Conservation (phyloP, 1,140 invertebrate species). For the Drosophila arawakana region DNA sequence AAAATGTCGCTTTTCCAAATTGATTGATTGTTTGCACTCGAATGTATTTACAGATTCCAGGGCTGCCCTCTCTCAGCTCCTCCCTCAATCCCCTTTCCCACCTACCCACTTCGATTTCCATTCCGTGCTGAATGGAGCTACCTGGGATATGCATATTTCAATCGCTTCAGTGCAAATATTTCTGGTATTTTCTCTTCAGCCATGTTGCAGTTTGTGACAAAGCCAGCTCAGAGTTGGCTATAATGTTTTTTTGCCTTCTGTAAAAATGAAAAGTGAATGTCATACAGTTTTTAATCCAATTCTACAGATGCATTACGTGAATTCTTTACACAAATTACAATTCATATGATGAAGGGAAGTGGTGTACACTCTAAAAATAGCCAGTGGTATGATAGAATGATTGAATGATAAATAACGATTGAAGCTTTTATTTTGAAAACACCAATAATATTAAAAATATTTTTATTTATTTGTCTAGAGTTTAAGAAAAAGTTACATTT, state of each 20-base stretch:
- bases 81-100: background rate
- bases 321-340: background rate
- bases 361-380: too few relatives aligned
- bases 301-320: background rate
- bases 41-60: slow-evolving; percentile 16
- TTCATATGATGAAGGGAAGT: background rate
- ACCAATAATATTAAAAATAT: too few relatives aligned
- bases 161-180: slow-evolving; percentile 32
- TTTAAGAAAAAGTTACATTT: too few relatives aligned
- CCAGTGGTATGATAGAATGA: too few relatives aligned
- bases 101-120: background rate
- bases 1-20: slow-evolving; percentile 59
- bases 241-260: slow-evolving; percentile 1
- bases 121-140: slow-evolving; percentile 16
- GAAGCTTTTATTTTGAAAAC: too few relatives aligned
- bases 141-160: slow-evolving; percentile 62
- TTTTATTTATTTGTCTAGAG: too few relatives aligned
- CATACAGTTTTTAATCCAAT: slow-evolving; percentile 9
- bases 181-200: slow-evolving; percentile 1
- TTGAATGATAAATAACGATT: too few relatives aligned
- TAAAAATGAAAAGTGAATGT: slow-evolving; percentile 11
- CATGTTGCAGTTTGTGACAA: background rate
- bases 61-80: slow-evolving; percentile 1
- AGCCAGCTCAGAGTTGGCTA: background rate
- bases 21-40: slow-evolving; percentile 68